These are phyloP conservation scores for Acleris literana DNA, from an alignment of 2,888 invertebrate genomes.

Conservation along the genomic window DNA sequence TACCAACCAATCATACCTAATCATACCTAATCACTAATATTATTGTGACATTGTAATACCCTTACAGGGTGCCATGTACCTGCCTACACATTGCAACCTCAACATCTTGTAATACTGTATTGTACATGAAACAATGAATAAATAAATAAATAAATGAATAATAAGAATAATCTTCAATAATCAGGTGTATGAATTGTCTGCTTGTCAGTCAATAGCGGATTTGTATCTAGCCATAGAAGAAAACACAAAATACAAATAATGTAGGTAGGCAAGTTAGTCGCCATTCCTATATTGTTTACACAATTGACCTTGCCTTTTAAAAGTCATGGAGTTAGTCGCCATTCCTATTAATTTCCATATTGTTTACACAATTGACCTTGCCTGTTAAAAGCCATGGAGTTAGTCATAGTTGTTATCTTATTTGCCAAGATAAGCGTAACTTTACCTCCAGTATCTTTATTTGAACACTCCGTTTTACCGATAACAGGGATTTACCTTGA, in stretches of 20 bases:
- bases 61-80: too few relatives aligned
- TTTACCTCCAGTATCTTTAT: not conserved
- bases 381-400: constrained; percentile 3
- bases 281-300: constrained; percentile 9
- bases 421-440: not conserved
- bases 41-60: too few relatives aligned
- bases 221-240: not conserved
- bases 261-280: not conserved
- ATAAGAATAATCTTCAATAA: too few relatives aligned
- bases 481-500: not conserved
- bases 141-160: too few relatives aligned
- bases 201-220: too few relatives aligned
- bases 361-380: constrained; percentile 9
- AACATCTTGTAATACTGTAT: too few relatives aligned
- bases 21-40: too few relatives aligned
- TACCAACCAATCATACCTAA: too few relatives aligned
- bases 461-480: not conserved
- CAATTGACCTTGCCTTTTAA: constrained; percentile 7
- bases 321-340: constrained; percentile 10
- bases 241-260: not conserved
- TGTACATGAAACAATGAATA: too few relatives aligned
- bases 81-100: too few relatives aligned
- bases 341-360: constrained; percentile 2
- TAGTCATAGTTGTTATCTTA: constrained; percentile 18
- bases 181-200: too few relatives aligned